Conservation (phyloP, 2,113 vertebrate genomes). For the Alligator sinensis region DNA sequence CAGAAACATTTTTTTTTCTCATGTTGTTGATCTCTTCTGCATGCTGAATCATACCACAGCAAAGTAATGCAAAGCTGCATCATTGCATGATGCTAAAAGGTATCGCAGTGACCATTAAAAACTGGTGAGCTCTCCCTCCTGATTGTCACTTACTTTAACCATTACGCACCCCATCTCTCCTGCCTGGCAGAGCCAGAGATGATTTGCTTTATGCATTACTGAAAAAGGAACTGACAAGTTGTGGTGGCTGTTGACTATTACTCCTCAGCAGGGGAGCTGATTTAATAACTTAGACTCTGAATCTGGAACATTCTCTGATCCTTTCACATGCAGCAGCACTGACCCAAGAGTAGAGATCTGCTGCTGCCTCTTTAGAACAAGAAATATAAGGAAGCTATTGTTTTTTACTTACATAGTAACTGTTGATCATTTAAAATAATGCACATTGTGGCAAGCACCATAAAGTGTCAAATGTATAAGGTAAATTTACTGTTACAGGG, state of each 20-base stretch:
- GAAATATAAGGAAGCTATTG: not conserved
- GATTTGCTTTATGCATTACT: not conserved
- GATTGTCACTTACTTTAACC: not conserved
- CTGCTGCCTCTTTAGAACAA: not conserved
- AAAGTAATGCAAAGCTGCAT: not conserved
- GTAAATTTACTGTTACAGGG: constrained; percentile 13
- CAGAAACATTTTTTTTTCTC: not conserved
- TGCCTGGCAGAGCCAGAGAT: not conserved
- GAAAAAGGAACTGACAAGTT: not conserved
- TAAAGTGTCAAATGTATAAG: not conserved
- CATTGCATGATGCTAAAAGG: not conserved
- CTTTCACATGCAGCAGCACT: not conserved
- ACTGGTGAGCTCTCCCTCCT: not conserved
- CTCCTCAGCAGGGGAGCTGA: not conserved
- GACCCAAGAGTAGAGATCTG: not conserved
- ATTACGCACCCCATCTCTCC: not conserved
- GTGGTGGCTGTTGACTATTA: not conserved
- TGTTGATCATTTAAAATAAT: constrained; percentile 43
- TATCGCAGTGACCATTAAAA: not conserved
- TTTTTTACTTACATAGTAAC: constrained; percentile 19
- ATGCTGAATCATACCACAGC: not conserved
- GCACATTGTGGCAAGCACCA: constrained; percentile 34
- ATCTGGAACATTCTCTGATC: not conserved
- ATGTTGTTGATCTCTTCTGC: not conserved
- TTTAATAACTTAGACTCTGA: constrained; percentile 6